Evolutionary conservation across 2,113 vertebrate species (phyloP), one percentile per base, ranked within the genome.

Genomic region (Carettochelys insculpta): DNA sequence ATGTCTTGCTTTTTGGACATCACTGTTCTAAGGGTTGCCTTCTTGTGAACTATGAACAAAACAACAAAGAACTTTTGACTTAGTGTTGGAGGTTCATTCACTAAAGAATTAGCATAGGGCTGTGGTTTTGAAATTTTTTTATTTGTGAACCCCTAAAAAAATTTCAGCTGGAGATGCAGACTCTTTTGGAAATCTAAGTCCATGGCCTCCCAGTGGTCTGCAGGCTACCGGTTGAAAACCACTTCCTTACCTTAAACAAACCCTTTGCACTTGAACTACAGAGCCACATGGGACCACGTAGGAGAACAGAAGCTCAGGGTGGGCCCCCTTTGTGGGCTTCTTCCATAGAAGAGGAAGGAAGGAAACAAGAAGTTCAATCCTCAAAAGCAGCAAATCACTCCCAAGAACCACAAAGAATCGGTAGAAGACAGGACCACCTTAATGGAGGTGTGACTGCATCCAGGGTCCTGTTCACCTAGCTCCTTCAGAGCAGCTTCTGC

Each of bases 21-120:
- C n/a, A n/a, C n/a, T 58, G 11, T 29, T 92, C 91, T 27, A 82
- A 87, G 90, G 48, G 82, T 87, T 94, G 80, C n/a, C 54, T n/a
- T 79, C 2, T 92, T 85, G 82, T 53, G 48, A 79, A 54, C 2
- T 13, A 50, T 47, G 76, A 4, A 25, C 3, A 3, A 27, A 27
- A 13, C 5, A 29, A 6, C 2, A 27, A 11, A 41, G 31, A 78
- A 41, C 56, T n/a, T n/a, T 77, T 29, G 7, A 31, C 13, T 34
- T 45, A 50, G 29, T 17, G 22, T 38, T 27, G 29, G 43, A 73
- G 79, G 71, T 71, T 41, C 65, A 83, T 80, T 78, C 81, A 83
- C 91, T 20, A 71, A 77, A 88, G 4, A 90, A 95, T 22, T 34
- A 85, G 61, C 9, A 56, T 54, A 6, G 27, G 14, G 29, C 8